Evolutionary conservation across 2,888 invertebrate genomes (phyloP).

Genomic region (Galeruca laticollis): DNA sequence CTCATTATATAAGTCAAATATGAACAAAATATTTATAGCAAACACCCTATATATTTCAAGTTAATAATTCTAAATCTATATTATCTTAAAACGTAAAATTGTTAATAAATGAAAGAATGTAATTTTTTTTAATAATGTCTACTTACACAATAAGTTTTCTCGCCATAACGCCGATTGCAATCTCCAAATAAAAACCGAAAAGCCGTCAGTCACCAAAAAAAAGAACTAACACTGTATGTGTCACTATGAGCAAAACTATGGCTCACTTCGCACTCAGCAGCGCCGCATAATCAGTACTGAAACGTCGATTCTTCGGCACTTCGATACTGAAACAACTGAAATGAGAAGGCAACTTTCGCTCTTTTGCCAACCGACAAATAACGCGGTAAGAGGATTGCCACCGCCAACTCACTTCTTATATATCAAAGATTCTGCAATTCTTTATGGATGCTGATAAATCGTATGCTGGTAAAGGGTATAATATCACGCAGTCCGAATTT

Average conservation of each 20-base stretch:
- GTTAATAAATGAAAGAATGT: no score
- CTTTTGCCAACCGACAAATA: slow-evolving; percentile 46
- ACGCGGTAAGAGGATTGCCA: slow-evolving; percentile 56
- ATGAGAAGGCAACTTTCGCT: slow-evolving; percentile 53
- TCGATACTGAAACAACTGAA: slow-evolving; percentile 30
- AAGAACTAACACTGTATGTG: slow-evolving; percentile 37
- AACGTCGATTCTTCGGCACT: slow-evolving; percentile 21
- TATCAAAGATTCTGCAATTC: slow-evolving; percentile 40
- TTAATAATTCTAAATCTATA: no score
- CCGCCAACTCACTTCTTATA: slow-evolving; percentile 57
- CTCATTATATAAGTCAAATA: no score
- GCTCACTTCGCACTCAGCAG: slow-evolving; percentile 44
- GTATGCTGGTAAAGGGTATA: background rate
- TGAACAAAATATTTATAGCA: no score
- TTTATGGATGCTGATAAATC: slow-evolving; percentile 1
- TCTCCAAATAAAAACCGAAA: slow-evolving; percentile 19
- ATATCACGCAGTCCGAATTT: background rate
- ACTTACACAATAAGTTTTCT: slow-evolving; percentile 30
- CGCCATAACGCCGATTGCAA: slow-evolving; percentile 18
- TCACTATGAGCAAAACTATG: slow-evolving; percentile 34
- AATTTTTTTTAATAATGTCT: no score
- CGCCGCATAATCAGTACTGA: slow-evolving; percentile 43
- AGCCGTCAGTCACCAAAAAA: slow-evolving; percentile 17
- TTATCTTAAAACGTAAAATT: no score
- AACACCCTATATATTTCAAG: no score